phyloP scores from a whole-genome alignment of 2,113 vertebrate genomes.

The Thinocorus orbignyianus region DNA sequence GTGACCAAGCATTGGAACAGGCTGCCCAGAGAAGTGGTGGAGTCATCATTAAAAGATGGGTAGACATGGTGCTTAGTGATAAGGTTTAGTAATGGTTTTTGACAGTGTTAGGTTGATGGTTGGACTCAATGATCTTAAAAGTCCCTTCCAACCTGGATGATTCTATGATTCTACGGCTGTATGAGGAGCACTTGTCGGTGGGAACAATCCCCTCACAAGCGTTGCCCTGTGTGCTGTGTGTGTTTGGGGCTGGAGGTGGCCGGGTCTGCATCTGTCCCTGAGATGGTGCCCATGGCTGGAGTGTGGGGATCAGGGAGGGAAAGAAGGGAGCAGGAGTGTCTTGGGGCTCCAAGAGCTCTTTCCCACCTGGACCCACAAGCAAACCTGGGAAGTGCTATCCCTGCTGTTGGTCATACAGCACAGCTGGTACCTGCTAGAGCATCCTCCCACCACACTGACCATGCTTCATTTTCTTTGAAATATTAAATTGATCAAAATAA shows the following conservation, averaged over 20 bases:
- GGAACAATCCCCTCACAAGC: neutral
- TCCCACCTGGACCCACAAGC: neutral
- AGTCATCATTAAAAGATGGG: neutral
- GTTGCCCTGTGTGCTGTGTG: fast-evolving
- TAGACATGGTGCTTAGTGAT: neutral
- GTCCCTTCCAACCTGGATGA: neutral
- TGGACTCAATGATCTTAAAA: neutral
- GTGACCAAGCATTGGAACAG: neutral
- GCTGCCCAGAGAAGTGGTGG: neutral
- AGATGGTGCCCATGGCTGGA: neutral
- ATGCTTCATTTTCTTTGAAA: neutral
- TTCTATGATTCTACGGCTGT: no score
- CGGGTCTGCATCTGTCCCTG: fast-evolving
- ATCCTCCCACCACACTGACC: neutral
- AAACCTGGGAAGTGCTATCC: neutral
- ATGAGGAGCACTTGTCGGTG: neutral
- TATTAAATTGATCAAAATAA: neutral
- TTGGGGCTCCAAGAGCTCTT: neutral
- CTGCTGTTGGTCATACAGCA: fast-evolving
- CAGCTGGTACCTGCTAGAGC: neutral
- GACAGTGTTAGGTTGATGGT: neutral
- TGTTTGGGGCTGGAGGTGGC: fast-evolving
- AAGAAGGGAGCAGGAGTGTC: fast-evolving
- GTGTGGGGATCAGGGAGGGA: no score
- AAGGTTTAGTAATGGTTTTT: neutral